Evolutionary conservation across 2,888 invertebrate genomes (phyloP).

Genomic region (Loripinus fragilis): DNA sequence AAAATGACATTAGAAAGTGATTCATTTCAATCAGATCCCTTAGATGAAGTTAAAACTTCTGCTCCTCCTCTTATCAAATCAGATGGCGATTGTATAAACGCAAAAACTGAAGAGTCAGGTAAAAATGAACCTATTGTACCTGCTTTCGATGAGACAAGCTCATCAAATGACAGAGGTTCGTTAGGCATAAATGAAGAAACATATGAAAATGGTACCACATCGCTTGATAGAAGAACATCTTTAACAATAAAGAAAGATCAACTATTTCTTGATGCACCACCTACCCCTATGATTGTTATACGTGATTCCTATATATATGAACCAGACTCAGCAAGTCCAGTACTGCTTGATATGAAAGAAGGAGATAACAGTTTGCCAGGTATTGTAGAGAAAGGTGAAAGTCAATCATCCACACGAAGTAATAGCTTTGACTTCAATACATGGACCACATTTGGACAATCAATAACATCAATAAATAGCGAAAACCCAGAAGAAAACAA

Average conservation of each 20-base stretch:
- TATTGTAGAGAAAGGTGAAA: neutral
- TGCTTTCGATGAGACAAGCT: neutral
- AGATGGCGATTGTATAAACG: constrained; percentile 2
- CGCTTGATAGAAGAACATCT: constrained; percentile 3
- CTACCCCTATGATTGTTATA: constrained; percentile 44
- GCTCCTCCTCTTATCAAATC: too few relatives aligned
- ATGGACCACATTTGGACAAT: neutral
- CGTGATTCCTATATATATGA: constrained; percentile 54
- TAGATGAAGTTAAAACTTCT: neutral
- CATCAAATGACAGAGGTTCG: neutral
- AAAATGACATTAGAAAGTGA: too few relatives aligned
- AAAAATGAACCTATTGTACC: neutral
- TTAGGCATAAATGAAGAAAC: neutral
- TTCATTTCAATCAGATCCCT: too few relatives aligned
- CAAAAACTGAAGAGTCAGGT: neutral
- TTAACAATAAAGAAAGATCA: constrained; percentile 39
- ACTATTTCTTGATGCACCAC: constrained; percentile 42
- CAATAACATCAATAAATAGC: neutral
- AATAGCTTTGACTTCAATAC: constrained; percentile 4
- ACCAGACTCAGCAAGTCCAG: constrained; percentile 24
- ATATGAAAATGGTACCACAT: neutral
- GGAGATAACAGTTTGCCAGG: neutral
- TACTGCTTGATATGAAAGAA: constrained; percentile 17
- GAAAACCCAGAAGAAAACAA: neutral
- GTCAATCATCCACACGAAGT: constrained; percentile 5